These are phyloP conservation scores for Anagrus nilaparvatae DNA, from an alignment of 1,140 invertebrate genomes.

Conservation along the genomic window DNA sequence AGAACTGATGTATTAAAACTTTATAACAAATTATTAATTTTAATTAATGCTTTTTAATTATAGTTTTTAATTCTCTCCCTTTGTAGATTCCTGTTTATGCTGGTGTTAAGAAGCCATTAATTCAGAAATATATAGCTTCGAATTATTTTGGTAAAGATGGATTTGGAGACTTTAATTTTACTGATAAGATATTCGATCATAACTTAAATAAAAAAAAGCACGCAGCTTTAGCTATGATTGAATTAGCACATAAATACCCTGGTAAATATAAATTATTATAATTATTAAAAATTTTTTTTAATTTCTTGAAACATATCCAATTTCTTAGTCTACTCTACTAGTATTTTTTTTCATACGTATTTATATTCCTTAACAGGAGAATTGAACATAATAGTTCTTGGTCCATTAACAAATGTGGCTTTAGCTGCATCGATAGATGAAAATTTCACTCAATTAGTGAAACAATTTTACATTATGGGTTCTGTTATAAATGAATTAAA, in stretches of 20 bases:
- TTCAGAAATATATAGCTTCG: constrained; percentile 20
- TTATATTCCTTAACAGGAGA: constrained; percentile 27
- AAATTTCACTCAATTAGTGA: constrained; percentile 40
- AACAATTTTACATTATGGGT: constrained; percentile 49
- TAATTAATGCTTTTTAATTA: too few species aligned
- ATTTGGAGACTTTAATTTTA: constrained; percentile 42
- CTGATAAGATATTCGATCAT: constrained; percentile 22
- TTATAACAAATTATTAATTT: too few species aligned
- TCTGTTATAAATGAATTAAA: constrained; percentile 45
- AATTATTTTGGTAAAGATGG: constrained; percentile 42
- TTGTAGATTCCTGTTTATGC: constrained; percentile 42
- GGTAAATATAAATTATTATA: too few species aligned
- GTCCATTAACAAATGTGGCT: constrained; percentile 54
- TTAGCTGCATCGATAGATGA: constrained; percentile 47
- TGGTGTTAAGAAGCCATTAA: constrained; percentile 33
- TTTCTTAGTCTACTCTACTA: too few species aligned
- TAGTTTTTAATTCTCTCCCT: neutral
- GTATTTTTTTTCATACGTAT: too few species aligned
- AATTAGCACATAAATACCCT: constrained; percentile 30
- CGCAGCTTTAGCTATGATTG: constrained; percentile 23
- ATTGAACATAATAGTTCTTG: constrained; percentile 44
- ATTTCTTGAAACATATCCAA: too few species aligned
- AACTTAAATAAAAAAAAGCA: constrained; percentile 29
- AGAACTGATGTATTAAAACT: constrained; percentile 40
- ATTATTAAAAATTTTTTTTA: too few species aligned